These are phyloP conservation scores for Sebastes hubbsi DNA, from an alignment of 2,797 vertebrate genomes.

Conservation along the genomic window DNA sequence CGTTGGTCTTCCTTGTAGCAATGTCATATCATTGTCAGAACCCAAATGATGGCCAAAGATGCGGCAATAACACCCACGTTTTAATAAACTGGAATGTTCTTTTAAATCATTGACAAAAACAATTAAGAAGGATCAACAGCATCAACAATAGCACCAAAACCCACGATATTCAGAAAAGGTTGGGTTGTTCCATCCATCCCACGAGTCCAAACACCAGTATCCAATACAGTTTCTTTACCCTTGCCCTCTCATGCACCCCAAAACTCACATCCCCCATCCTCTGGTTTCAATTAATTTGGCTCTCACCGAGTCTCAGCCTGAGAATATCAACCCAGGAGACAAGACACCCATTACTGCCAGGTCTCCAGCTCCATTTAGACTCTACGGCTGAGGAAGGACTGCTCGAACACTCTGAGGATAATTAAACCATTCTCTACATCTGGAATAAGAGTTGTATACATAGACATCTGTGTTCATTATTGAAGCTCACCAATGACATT, in stretches of 20 bases:
- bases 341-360: conserved; percentile 65
- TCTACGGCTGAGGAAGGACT: conserved; percentile 30
- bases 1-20: background rate
- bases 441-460: conserved; percentile 14
- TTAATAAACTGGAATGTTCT: background rate
- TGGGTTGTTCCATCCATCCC: background rate
- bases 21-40: background rate
- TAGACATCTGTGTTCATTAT: conserved; percentile 20
- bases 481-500: conserved; percentile 5
- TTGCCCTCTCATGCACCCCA: conserved; percentile 31
- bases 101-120: background rate
- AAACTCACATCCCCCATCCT: conserved; percentile 32
- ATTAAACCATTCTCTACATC: conserved; percentile 18
- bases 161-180: background rate
- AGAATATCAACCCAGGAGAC: conserved; percentile 61
- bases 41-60: background rate
- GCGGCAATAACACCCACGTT: background rate
- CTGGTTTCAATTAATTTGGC: conserved; percentile 71
- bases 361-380: conserved; percentile 59
- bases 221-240: conserved; percentile 25
- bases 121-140: background rate
- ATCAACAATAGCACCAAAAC: background rate
- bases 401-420: conserved; percentile 21
- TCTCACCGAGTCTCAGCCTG: conserved; percentile 45
- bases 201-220: conserved; percentile 11